Percentiles rank a stretch among this genome's conserved stretches.
These are phyloP conservation scores for Tenthredo notha DNA, from an alignment of 2,888 invertebrate species.

Conservation along the genomic window DNA sequence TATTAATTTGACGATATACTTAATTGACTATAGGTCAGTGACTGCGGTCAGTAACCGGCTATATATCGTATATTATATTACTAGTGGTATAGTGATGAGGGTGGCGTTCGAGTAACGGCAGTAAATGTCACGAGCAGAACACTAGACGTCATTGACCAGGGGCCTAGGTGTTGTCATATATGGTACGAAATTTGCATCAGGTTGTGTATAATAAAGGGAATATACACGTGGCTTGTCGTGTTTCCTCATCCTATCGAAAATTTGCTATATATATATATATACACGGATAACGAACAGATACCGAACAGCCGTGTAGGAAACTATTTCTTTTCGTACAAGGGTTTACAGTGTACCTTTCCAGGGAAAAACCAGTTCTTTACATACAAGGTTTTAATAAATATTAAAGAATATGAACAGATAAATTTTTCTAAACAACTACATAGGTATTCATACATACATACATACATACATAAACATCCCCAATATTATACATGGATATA, in stretches of 20 bases:
- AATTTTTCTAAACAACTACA: not conserved
- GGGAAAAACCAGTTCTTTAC: not conserved
- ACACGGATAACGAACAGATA: not conserved
- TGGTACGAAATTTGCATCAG: conserved; percentile 74
- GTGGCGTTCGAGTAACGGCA: conserved; percentile 70
- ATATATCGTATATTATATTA: not conserved
- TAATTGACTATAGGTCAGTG: conserved; percentile 20
- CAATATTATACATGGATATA: too few relatives aligned
- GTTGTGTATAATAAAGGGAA: conserved; percentile 51
- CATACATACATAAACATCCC: too few relatives aligned
- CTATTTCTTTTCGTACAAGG: not conserved
- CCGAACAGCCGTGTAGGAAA: not conserved
- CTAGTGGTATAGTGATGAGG: not conserved
- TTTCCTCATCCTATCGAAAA: not conserved
- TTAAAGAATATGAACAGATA: not conserved
- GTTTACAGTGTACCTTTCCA: too few relatives aligned
- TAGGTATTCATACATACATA: too few relatives aligned
- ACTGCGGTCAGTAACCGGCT: not conserved
- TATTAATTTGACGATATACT: too few relatives aligned
- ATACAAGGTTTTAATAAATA: too few relatives aligned
- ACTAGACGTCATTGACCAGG: conserved; percentile 76
- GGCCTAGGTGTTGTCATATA: conserved; percentile 68
- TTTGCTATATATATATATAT: too few relatives aligned
- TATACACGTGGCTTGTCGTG: conserved; percentile 25
- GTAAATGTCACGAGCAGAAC: conserved; percentile 77